Evolutionary conservation across 2,797 vertebrate genomes (phyloP).

Genomic region (Platalea minor): DNA sequence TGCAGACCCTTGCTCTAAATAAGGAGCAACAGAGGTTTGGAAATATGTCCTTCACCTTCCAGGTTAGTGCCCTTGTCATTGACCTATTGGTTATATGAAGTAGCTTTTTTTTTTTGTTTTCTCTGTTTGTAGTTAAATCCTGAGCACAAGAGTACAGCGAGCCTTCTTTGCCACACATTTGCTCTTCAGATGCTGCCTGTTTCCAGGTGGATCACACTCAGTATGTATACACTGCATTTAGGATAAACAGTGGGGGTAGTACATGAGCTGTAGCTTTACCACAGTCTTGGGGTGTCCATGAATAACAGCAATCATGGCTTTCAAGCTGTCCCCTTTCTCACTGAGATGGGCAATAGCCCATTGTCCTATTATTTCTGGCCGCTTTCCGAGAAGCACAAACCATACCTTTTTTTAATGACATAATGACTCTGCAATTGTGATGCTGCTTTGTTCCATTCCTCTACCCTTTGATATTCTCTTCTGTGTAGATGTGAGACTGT

Average conservation of each 20-base stretch:
- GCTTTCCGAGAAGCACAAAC: neutral
- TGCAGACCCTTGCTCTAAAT: neutral
- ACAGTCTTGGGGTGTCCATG: neutral
- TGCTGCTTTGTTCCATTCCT: neutral
- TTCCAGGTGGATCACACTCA: neutral
- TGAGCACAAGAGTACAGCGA: neutral
- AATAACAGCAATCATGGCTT: neutral
- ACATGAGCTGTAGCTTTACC: neutral
- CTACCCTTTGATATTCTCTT: neutral
- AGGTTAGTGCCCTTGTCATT: neutral
- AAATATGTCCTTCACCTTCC: neutral
- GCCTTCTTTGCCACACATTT: neutral
- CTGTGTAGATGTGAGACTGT: neutral
- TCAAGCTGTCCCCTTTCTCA: neutral
- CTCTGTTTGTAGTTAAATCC: neutral
- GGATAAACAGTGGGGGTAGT: neutral
- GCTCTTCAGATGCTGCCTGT: neutral
- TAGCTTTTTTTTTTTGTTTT: neutral
- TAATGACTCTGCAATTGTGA: neutral
- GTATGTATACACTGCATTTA: neutral
- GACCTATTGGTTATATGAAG: neutral
- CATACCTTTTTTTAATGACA: neutral
- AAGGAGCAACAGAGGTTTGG: neutral
- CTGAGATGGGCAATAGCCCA: neutral
- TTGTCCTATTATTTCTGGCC: accelerated